Percentiles rank a stretch among this genome's conserved stretches.
Evolutionary conservation across 2,797 vertebrate species (phyloP).

Genomic region (Acropternis orthonyx): DNA sequence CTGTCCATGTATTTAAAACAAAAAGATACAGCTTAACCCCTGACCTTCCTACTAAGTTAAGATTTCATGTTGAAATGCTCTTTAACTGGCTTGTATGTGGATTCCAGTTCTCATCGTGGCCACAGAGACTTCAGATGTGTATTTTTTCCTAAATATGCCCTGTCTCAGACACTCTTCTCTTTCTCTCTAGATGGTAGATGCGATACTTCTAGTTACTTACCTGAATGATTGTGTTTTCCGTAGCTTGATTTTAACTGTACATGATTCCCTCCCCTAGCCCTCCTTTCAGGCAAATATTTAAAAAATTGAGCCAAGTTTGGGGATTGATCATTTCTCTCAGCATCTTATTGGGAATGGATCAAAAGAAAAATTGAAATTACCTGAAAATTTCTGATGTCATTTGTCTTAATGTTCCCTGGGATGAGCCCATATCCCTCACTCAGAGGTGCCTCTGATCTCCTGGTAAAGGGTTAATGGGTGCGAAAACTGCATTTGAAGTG

Average conservation of each 20-base stretch:
- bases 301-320: constrained; percentile 26
- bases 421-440: not conserved
- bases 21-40: constrained; percentile 57
- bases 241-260: constrained; percentile 64
- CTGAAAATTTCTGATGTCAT: constrained; percentile 12
- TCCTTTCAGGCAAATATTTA: constrained; percentile 39
- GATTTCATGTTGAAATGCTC: constrained; percentile 66
- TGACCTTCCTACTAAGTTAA: constrained; percentile 63
- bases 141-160: constrained; percentile 58
- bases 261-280: constrained; percentile 10
- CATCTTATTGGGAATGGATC: constrained; percentile 31
- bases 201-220: constrained; percentile 64
- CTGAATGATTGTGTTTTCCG: constrained; percentile 65
- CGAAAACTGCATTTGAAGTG: not conserved
- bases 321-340: constrained; percentile 27
- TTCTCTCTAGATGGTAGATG: constrained; percentile 66
- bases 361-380: constrained; percentile 23
- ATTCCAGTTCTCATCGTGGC: constrained; percentile 66
- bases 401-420: constrained; percentile 20
- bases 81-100: constrained; percentile 66
- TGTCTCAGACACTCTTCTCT: constrained; percentile 53
- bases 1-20: constrained; percentile 51
- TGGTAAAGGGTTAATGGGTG: not conserved
- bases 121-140: constrained; percentile 65
- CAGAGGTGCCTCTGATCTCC: not conserved